A percentile compares a stretch with the other conserved stretches of the same genome.
phyloP scores from a whole-genome alignment of 2,113 vertebrate genomes.

The Candoia aspera region DNA sequence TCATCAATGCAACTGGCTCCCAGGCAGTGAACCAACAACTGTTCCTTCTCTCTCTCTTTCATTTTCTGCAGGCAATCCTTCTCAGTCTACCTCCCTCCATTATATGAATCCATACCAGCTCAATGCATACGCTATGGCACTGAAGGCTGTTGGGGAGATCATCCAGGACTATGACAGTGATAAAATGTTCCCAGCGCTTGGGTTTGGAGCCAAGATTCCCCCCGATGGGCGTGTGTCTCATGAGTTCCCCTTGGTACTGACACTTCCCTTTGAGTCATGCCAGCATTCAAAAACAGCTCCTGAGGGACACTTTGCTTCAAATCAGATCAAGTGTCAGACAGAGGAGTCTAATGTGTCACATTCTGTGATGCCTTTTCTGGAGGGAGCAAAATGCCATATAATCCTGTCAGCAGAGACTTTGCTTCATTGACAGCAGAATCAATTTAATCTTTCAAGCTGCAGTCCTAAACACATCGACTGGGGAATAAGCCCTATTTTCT shows the following conservation, averaged over 20 bases:
- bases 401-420: background rate
- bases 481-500: background rate
- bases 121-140: constrained; percentile 91
- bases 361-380: background rate
- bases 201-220: constrained; percentile 92
- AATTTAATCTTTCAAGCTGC: background rate
- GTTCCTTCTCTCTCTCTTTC: background rate
- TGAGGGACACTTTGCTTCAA: background rate
- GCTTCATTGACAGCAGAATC: background rate
- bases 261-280: background rate
- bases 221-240: constrained; percentile 90
- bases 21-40: background rate
- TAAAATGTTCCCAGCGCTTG: constrained; percentile 93
- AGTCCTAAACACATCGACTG: background rate
- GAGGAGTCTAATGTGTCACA: background rate
- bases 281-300: background rate
- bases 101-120: constrained; percentile 97
- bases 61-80: constrained; percentile 78
- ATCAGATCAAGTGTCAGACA: background rate
- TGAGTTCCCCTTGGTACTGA: constrained; percentile 88
- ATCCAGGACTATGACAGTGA: constrained; percentile 96
- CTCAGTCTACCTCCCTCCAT: constrained; percentile 90
- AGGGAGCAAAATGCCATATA: background rate
- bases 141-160: constrained; percentile 91
- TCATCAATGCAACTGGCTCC: background rate